Base-by-base conservation (phyloP, 2,888 invertebrate species). In the Torymus aiolomorphi region DNA sequence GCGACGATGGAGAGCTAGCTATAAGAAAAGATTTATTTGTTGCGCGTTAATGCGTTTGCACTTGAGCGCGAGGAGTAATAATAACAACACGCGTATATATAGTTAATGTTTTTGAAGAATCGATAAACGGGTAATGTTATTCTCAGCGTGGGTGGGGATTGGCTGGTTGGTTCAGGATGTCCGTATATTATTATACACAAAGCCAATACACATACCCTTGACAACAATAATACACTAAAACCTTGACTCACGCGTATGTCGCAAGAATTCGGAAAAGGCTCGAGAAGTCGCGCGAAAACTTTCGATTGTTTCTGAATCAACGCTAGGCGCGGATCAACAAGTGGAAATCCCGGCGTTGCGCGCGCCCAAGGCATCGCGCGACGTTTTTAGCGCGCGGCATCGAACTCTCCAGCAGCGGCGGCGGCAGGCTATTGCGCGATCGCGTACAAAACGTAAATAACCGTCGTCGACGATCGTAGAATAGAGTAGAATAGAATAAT, bases 331-430 rank as follows among this genome's bases (percentile, higher is more conserved):
- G 42, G 42, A 54, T 62, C 73, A 24, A 51, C 76, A 75, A 82
- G 82, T 82, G 70, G 77, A 77, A 80, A 70, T 74, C 61, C 74
- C 71, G 16, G 49, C 62, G 79, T 77, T 69, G 57, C 56, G 13
- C 61, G 78, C 77, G 74, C 13, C 65, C 16, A 52, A 52, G 87
- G 86, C 20, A 18, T 8, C 49, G 66, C 49, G 66, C 66, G 87
- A 85, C 86, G 85, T 88, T 89, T 88, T 89, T 88, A 88, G 88
- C 88, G 88, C 88, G 65, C 70, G 72, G 80, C 80, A 76, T 80
- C 67, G 80, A 80, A 61, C 65, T 80, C 80, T 61, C 80, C 80
- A 62, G 74, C 13, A 18, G 18, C 10, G 0, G 31, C n/a, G 24
- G 24, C 24, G 4, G 11, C 13, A n/a, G 52, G n/a, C 12, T 12